A percentile compares a stretch with the other conserved stretches of the same genome.
These are phyloP conservation scores for Palaemon carinicauda DNA, from an alignment of 1,140 invertebrate species.

Conservation along the genomic window DNA sequence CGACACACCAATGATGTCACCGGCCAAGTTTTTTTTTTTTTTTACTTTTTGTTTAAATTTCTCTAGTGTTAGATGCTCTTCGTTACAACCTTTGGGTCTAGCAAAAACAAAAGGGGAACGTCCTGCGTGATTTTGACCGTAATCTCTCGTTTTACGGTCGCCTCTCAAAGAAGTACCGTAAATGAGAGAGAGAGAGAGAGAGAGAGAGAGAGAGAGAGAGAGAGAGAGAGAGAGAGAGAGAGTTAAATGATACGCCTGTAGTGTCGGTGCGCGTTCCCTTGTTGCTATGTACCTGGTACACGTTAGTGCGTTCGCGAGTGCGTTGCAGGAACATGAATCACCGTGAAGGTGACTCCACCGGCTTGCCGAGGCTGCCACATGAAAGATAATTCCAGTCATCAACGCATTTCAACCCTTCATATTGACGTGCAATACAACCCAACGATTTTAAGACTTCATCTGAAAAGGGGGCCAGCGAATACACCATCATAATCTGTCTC, in stretches of 20 bases:
- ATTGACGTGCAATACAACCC: too few species aligned
- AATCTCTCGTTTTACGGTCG: too few species aligned
- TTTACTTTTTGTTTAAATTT: too few species aligned
- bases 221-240: not conserved
- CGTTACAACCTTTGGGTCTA: not conserved
- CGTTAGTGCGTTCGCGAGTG: not conserved
- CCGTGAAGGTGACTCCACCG: slow-evolving; percentile 11
- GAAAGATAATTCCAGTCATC: not conserved
- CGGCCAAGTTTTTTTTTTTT: too few species aligned
- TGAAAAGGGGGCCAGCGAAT: too few species aligned
- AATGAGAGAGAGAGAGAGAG: not conserved
- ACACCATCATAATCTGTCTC: too few species aligned
- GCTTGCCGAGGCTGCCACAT: not conserved
- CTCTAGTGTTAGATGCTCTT: too few species aligned
- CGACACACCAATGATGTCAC: too few species aligned
- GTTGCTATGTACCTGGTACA: slow-evolving; percentile 2
- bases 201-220: not conserved
- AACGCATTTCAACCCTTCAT: too few species aligned
- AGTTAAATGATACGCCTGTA: not conserved
- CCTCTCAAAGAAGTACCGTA: too few species aligned
- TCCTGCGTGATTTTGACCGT: not conserved
- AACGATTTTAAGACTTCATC: too few species aligned
- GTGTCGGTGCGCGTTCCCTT: not conserved
- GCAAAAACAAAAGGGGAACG: not conserved
- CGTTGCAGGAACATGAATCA: not conserved